Percentiles rank a stretch among this genome's conserved stretches.
phyloP scores from a whole-genome alignment of 2,888 invertebrate species.

The Chrysodeixis includens region DNA sequence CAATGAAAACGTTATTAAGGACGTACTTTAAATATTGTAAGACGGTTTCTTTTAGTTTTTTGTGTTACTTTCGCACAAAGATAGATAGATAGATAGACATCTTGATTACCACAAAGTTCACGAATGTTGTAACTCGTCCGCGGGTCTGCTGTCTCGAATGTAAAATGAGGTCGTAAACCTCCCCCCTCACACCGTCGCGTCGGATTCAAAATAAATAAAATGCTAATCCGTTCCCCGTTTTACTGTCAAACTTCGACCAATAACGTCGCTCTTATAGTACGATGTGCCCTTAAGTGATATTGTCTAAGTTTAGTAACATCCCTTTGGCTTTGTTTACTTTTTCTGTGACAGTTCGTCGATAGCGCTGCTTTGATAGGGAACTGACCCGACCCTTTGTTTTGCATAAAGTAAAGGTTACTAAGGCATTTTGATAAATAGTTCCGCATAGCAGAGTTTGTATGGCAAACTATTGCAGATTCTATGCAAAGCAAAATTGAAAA shows the following conservation, averaged over 20 bases:
- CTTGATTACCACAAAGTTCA: slow-evolving; percentile 56
- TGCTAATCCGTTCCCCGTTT: slow-evolving; percentile 70
- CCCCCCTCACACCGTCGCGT: slow-evolving; percentile 36
- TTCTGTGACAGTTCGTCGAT: slow-evolving; percentile 46
- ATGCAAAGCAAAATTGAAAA: neutral
- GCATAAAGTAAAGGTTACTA: slow-evolving; percentile 39
- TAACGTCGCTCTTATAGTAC: slow-evolving; percentile 60
- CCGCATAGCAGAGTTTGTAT: neutral
- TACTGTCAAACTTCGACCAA: slow-evolving; percentile 69
- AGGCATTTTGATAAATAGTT: slow-evolving; percentile 20
- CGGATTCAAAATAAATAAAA: slow-evolving; percentile 71
- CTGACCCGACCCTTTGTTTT: slow-evolving; percentile 43
- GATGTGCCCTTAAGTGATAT: slow-evolving; percentile 54
- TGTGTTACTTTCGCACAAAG: neutral
- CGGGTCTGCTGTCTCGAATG: slow-evolving; percentile 58
- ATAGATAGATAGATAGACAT: slow-evolving; percentile 36
- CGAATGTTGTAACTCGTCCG: slow-evolving; percentile 57
- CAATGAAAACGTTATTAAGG: too few species aligned
- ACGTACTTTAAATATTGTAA: too few species aligned
- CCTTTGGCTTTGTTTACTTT: slow-evolving; percentile 38
- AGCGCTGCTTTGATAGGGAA: slow-evolving; percentile 31
- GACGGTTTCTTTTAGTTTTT: too few species aligned
- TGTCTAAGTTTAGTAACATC: slow-evolving; percentile 43
- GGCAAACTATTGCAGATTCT: neutral
- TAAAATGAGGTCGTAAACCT: slow-evolving; percentile 58